phyloP scores from a whole-genome alignment of 2,113 vertebrate genomes.

The Excalfactoria chinensis region DNA sequence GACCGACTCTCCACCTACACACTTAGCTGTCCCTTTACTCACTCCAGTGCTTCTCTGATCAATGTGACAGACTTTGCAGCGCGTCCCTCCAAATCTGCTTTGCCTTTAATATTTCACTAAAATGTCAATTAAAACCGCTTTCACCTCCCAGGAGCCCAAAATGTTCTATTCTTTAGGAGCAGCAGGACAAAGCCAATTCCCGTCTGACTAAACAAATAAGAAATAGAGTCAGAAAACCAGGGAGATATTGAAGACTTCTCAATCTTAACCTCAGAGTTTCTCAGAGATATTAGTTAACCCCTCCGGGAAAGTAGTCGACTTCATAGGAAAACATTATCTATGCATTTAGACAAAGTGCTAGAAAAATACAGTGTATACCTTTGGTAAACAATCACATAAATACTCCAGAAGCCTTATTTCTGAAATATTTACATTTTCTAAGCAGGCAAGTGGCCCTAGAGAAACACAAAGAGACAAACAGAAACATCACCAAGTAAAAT shows the following conservation, averaged over 20 bases:
- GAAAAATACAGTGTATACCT: neutral
- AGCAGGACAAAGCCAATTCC: constrained; percentile 71
- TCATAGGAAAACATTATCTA: neutral
- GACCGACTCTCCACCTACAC: constrained; percentile 67
- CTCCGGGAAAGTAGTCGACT: constrained; percentile 54
- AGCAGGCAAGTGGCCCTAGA: neutral
- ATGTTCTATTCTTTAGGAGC: constrained; percentile 56
- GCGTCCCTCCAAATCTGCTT: constrained; percentile 79
- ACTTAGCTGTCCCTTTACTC: constrained; percentile 68
- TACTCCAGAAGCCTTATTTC: neutral
- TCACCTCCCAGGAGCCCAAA: constrained; percentile 71
- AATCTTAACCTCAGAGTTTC: constrained; percentile 42
- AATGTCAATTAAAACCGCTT: constrained; percentile 78
- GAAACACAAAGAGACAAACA: neutral
- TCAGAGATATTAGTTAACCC: constrained; percentile 65
- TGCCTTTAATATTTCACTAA: constrained; percentile 88
- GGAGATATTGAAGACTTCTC: constrained; percentile 61
- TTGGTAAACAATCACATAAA: neutral
- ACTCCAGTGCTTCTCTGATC: constrained; percentile 79
- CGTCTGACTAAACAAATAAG: constrained; percentile 76
- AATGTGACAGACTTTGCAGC: constrained; percentile 80
- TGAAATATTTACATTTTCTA: constrained; percentile 35
- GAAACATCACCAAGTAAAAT: neutral
- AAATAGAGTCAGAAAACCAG: constrained; percentile 65
- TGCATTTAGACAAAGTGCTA: constrained; percentile 24